Percentiles rank a stretch among this genome's conserved stretches.
Conservation (phyloP, 2,888 invertebrate species). For the Caenorhabditis auriculariae region DNA sequence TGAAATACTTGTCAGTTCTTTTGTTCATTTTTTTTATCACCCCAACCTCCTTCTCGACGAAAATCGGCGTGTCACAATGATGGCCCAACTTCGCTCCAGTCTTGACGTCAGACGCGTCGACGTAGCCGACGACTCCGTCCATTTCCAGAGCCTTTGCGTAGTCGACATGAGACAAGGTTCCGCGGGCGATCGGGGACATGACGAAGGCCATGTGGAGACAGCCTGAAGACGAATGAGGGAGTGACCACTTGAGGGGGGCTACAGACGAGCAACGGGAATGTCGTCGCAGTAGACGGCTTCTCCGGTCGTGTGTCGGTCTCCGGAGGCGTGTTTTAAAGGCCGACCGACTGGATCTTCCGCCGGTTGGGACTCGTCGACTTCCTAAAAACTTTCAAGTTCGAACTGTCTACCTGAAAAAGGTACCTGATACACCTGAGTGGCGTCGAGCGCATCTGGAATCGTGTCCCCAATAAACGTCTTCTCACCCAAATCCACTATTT, state of each 20-base stretch:
- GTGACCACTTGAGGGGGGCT: not conserved
- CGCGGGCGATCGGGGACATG: constrained; percentile 68
- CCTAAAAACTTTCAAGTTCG: too few species aligned
- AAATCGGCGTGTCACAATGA: constrained; percentile 79
- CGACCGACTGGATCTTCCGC: constrained; percentile 77
- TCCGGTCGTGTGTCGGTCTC: constrained; percentile 82
- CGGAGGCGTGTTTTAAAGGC: constrained; percentile 80
- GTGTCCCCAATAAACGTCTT: constrained; percentile 38
- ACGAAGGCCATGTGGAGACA: constrained; percentile 83
- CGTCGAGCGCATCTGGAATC: constrained; percentile 34
- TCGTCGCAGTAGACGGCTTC: constrained; percentile 91
- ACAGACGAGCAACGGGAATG: constrained; percentile 66
- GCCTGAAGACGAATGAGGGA: constrained; percentile 60
- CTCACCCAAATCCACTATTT: constrained; percentile 9
- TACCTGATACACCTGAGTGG: constrained; percentile 71
- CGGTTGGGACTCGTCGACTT: constrained; percentile 59
- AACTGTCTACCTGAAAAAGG: too few species aligned
- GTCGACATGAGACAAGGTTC: constrained; percentile 69
- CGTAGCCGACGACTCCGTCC: constrained; percentile 81
- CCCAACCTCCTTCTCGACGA: constrained; percentile 75
- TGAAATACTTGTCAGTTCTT: not conserved
- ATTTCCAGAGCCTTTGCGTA: constrained; percentile 74
- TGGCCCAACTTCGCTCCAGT: constrained; percentile 74
- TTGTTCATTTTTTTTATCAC: not conserved
- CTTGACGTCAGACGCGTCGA: constrained; percentile 77